phyloP scores from a whole-genome alignment of 2,888 invertebrate genomes.

The Clunio marinus region DNA sequence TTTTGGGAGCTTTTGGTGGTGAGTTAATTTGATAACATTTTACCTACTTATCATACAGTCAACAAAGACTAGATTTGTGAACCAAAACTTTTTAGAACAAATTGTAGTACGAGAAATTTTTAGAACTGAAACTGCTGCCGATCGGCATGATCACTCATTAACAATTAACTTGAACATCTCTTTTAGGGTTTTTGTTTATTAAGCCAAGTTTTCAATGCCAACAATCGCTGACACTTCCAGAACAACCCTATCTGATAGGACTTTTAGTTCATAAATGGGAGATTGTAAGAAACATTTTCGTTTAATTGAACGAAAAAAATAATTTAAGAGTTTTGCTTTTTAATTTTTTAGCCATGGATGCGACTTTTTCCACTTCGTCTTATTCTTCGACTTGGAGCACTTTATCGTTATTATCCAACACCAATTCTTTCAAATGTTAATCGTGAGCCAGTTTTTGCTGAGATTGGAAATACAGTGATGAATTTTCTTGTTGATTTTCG shows the following conservation, averaged over 20 bases:
- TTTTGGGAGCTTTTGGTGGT: conserved; percentile 36
- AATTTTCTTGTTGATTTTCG: conserved; percentile 81
- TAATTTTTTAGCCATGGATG: conserved; percentile 49
- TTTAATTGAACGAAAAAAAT: conserved; percentile 51
- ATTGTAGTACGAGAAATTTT: no score
- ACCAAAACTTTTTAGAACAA: no score
- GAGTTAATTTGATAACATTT: no score
- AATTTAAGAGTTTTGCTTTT: background rate
- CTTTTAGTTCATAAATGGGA: conserved; percentile 68
- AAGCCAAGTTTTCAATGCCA: conserved; percentile 76
- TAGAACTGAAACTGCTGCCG: background rate
- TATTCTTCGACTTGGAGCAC: conserved; percentile 73
- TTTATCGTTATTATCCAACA: conserved; percentile 81
- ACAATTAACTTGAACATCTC: conserved; percentile 57
- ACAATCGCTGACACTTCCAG: conserved; percentile 67
- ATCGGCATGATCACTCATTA: no score
- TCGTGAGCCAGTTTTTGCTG: conserved; percentile 74
- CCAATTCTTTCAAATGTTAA: conserved; percentile 73
- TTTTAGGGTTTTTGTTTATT: conserved; percentile 74
- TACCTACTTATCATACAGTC: no score
- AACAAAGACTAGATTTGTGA: no score
- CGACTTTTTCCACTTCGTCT: conserved; percentile 72
- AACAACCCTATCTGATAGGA: conserved; percentile 70
- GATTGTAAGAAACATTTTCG: conserved; percentile 63
- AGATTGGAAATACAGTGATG: conserved; percentile 81